Evolutionary conservation across 2,797 vertebrate genomes (phyloP), one percentile per base, ranked within the genome.

Genomic region (Danio jaintianensis): DNA sequence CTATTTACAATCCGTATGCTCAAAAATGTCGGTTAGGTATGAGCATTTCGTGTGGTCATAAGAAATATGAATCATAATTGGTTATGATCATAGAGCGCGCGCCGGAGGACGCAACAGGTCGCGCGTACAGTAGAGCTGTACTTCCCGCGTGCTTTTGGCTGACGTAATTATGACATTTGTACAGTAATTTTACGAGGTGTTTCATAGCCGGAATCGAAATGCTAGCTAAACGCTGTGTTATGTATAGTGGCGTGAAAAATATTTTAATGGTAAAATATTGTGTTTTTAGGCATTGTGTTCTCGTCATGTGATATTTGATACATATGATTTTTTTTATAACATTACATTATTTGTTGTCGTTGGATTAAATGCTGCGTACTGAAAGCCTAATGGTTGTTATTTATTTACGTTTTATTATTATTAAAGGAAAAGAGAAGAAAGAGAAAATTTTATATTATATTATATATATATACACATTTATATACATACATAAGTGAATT

Each of bases 11-110:
- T 47, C 20, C 16, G 12, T n/a, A 15, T 15, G 20, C 76, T 38
- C 29, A 4, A 45, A 62, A 8, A 13, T 36, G 7, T 11, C 10
- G 42, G 40, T 7, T 36, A 64, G 6, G 43, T 48, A 9, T 6
- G 45, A 71, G 53, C 20, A 38, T 43, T 69, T 62, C 58, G 66
- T 69, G 85, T 48, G 88, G 85, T 92, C 90, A 89, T 92, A 90
- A 88, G 90, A 93, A 92, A 93, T 94, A 94, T 94, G 93, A 94
- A 93, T 94, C 93, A 94, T 94, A 94, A 94, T 91, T 93, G 93
- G 92, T 93, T 94, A 94, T 94, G 92, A 94, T 93, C 91, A 90
- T 91, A 89, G 90, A 78, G 84, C 87, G 92, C 90, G 92, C 92
- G 90, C 69, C 69, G 89, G 68, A 83, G 88, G 87, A 89, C 85